These are phyloP conservation scores for Latheticus oryzae DNA, from an alignment of 2,888 invertebrate genomes.

Conservation along the genomic window DNA sequence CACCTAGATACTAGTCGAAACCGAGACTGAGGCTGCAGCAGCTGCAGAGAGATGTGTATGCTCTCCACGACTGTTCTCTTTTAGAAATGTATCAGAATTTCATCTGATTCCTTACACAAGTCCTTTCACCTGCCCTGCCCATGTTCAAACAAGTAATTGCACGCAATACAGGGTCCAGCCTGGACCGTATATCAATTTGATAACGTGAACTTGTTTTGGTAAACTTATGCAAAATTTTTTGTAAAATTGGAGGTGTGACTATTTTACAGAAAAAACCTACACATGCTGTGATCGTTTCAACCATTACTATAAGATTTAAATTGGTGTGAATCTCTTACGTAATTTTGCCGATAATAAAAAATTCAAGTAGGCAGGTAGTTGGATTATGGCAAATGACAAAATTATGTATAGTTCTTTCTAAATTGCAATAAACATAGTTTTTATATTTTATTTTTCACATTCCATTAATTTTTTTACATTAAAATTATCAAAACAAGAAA, in stretches of 20 bases:
- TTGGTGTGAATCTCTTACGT: background rate
- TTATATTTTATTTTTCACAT: too few species aligned
- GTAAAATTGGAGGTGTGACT: slow-evolving; percentile 3
- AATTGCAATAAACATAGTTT: too few species aligned
- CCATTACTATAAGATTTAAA: background rate
- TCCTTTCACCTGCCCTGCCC: slow-evolving; percentile 63
- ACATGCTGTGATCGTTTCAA: slow-evolving; percentile 37
- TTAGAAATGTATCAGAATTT: slow-evolving; percentile 63
- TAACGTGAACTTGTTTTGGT: slow-evolving; percentile 46
- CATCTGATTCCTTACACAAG: slow-evolving; percentile 58
- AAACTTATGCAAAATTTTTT: slow-evolving; percentile 44
- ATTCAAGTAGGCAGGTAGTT: too few species aligned
- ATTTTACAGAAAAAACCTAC: slow-evolving; percentile 7
- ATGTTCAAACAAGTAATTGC: slow-evolving; percentile 50
- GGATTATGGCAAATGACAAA: too few species aligned
- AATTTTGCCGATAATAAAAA: slow-evolving; percentile 1
- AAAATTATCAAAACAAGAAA: too few species aligned
- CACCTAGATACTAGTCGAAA: slow-evolving; percentile 30
- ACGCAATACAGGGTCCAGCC: slow-evolving; percentile 42
- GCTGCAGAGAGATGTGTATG: slow-evolving; percentile 45
- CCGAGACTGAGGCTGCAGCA: slow-evolving; percentile 30
- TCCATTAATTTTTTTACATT: too few species aligned
- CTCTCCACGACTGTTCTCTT: slow-evolving; percentile 60
- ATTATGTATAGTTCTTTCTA: too few species aligned
- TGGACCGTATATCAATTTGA: slow-evolving; percentile 44